Evolutionary conservation across 2,888 invertebrate genomes (phyloP), one percentile per base, ranked within the genome.

Genomic region (Pheosia gnoma): DNA sequence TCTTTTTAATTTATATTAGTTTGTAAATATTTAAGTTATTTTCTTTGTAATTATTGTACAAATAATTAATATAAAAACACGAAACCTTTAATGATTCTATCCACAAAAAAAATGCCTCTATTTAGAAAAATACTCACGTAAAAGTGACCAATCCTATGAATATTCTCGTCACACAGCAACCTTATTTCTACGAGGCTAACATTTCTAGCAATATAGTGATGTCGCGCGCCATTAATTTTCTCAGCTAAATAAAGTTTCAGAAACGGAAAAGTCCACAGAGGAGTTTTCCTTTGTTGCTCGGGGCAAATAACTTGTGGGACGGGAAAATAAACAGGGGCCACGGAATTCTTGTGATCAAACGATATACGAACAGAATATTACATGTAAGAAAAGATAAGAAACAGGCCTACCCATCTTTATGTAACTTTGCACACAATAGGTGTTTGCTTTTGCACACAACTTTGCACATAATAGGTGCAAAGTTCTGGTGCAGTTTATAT

Each of bases 211-310:
- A 59, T 75, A 77, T 68, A 77, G 68, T 68, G 66, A 74, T 66
- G 72, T 67, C 68, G 59, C 70, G 66, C 71, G 58, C 74, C 68
- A 78, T 77, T 70, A 70, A 77, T 78, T 72, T 66, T 68, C 65
- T 57, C 65, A 65, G 62, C 71, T 65, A 74, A 78, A 79, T 77
- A 78, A 79, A 77, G 74, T 70, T 73, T 66, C 70, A 72, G 69
- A 68, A 64, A 73, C 68, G 72, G 72, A 72, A 71, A 72, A 74
- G 72, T 77, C 76, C 68, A 75, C 72, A 63, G 69, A 70, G 71
- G 69, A 70, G 71, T 66, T 79, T 69, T 63, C 66, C 70, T 75
- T 78, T 74, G 77, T 75, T 62, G 68, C 60, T 64, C 61, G 66
- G 61, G 59, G 62, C 65, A 77, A 77, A 81, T 77, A 79, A 72